phyloP scores from a whole-genome alignment of 1,140 invertebrate species.

The Aphelinus certus region DNA sequence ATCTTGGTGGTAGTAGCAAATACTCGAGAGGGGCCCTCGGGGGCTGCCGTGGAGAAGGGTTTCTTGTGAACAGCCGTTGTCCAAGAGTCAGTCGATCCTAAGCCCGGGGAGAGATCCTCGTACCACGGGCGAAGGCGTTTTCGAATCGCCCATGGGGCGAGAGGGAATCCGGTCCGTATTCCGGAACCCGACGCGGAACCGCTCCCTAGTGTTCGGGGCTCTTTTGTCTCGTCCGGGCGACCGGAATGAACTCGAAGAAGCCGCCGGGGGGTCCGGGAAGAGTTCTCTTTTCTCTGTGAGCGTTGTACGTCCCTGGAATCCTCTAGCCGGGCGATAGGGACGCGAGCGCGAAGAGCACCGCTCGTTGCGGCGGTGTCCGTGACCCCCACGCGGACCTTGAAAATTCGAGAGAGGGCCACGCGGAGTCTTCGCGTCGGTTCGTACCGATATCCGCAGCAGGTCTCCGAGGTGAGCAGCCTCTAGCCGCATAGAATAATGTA shows the following conservation, averaged over 20 bases:
- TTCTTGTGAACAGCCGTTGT: conserved; percentile 89
- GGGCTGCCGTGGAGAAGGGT: conserved; percentile 87
- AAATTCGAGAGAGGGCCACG: conserved; percentile 79
- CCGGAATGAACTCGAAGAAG: conserved; percentile 73
- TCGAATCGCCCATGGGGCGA: conserved; percentile 65
- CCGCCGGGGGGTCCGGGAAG: conserved; percentile 76
- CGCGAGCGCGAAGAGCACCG: conserved; percentile 76
- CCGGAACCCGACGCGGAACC: conserved; percentile 77
- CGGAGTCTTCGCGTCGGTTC: conserved; percentile 72
- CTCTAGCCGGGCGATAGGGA: conserved; percentile 76
- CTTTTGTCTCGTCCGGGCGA: conserved; percentile 63
- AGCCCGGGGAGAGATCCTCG: conserved; percentile 65
- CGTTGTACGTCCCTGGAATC: conserved; percentile 77
- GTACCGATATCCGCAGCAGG: conserved; percentile 87
- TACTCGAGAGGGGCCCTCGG: conserved; percentile 83
- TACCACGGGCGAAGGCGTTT: conserved; percentile 39
- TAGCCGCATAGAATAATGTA: conserved; percentile 90
- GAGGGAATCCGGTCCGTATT: conserved; percentile 79
- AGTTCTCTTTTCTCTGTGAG: conserved; percentile 84
- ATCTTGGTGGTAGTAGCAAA: conserved; percentile 88
- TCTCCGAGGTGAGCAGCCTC: conserved; percentile 90
- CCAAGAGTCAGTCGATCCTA: conserved; percentile 87
- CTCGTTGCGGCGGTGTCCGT: conserved; percentile 75
- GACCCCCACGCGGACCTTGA: conserved; percentile 76
- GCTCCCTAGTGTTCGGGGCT: conserved; percentile 45